These are phyloP conservation scores for Ruditapes philippinarum DNA, from an alignment of 1,140 invertebrate genomes.

Conservation along the genomic window DNA sequence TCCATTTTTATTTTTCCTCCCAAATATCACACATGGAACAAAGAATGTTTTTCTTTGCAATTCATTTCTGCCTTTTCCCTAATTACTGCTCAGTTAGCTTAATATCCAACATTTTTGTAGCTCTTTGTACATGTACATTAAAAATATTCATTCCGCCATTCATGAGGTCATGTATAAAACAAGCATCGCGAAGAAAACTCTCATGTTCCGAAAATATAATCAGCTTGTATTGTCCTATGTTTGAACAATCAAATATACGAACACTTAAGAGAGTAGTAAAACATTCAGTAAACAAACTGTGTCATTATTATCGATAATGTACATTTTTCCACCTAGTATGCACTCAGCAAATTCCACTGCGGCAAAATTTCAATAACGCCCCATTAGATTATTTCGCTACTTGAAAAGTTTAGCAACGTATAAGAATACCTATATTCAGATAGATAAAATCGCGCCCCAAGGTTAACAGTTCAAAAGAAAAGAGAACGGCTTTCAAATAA, in stretches of 20 bases:
- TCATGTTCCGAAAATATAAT: neutral
- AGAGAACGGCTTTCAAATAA: conserved; percentile 10
- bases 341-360: conserved; percentile 5
- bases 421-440: neutral
- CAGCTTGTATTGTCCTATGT: conserved; percentile 15
- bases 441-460: neutral
- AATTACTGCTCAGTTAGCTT: neutral
- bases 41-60: too few species aligned
- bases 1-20: too few species aligned
- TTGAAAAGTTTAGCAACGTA: neutral
- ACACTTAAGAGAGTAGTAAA: neutral
- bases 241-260: neutral
- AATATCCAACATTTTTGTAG: neutral
- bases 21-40: too few species aligned
- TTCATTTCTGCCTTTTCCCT: neutral
- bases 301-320: conserved; percentile 45
- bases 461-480: conserved; percentile 23
- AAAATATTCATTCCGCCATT: conserved; percentile 1
- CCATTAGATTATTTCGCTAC: neutral
- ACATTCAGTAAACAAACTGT: neutral
- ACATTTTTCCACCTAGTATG: conserved; percentile 40
- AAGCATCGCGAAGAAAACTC: neutral
- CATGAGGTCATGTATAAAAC: neutral
- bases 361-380: conserved; percentile 15
- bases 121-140: neutral